These are phyloP conservation scores for Blennius ocellaris DNA, from an alignment of 2,113 vertebrate species.

Conservation along the genomic window DNA sequence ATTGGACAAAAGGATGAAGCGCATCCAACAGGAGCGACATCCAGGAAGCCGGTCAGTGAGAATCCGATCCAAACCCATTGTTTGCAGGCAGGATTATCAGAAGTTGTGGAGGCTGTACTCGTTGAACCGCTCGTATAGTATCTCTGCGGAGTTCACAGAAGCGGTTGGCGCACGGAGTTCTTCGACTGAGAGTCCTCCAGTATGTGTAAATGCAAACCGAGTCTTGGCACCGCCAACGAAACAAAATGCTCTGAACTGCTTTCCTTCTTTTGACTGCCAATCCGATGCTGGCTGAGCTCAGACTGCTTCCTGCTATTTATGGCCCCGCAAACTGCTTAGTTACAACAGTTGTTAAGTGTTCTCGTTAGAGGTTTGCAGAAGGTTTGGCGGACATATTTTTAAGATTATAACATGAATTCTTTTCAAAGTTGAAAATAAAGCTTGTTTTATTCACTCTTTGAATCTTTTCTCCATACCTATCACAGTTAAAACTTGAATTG, in stretches of 20 bases:
- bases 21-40: neutral
- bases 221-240: constrained; percentile 15
- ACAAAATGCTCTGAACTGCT: constrained; percentile 39
- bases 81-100: constrained; percentile 1
- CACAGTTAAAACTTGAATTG: too few species aligned
- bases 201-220: constrained; percentile 16
- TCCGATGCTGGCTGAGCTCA: constrained; percentile 19
- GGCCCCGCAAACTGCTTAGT: constrained; percentile 19
- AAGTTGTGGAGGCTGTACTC: neutral
- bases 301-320: constrained; percentile 16
- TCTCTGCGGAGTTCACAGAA: neutral
- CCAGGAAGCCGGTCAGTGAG: neutral
- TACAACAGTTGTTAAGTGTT: constrained; percentile 8
- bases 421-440: too few species aligned
- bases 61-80: neutral
- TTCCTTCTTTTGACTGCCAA: constrained; percentile 44
- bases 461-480: too few species aligned
- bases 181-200: constrained; percentile 5
- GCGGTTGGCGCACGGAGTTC: constrained; percentile 3
- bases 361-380: constrained; percentile 9
- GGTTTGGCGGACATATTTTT: neutral
- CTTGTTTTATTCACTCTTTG: too few species aligned
- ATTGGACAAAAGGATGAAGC: neutral
- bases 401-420: neutral
- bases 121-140: neutral